Evolutionary conservation across 2,888 invertebrate genomes (phyloP).

Genomic region (Synergus umbraculus): DNA sequence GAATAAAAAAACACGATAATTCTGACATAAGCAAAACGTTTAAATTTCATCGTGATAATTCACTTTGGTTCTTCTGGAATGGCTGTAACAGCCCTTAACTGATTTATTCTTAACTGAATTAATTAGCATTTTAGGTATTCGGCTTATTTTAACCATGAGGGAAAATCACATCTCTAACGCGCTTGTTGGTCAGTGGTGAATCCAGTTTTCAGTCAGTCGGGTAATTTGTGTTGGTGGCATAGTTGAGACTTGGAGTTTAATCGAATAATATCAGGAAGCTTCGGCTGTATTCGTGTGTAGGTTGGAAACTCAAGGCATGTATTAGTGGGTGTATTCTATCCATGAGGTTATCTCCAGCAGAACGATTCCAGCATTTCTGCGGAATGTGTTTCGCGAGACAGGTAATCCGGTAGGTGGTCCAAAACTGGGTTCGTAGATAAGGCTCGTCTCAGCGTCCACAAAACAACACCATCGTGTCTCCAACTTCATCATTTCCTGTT

Average conservation of each 20-base stretch:
- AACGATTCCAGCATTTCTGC: constrained; percentile 47
- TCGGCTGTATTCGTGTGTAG: constrained; percentile 23
- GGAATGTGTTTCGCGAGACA: constrained; percentile 51
- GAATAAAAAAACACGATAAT: too few species aligned
- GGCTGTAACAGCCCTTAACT: too few species aligned
- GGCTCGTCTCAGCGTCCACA: constrained; percentile 26
- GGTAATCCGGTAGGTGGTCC: constrained; percentile 39
- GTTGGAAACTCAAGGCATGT: constrained; percentile 21
- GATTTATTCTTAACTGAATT: neutral
- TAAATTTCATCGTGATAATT: neutral
- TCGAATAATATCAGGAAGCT: constrained; percentile 40
- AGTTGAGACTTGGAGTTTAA: constrained; percentile 37
- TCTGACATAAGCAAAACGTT: too few species aligned
- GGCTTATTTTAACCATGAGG: constrained; percentile 6
- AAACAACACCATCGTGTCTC: constrained; percentile 16
- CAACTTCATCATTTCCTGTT: constrained; percentile 34
- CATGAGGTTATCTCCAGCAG: constrained; percentile 27
- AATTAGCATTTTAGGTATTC: neutral
- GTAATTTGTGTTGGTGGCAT: constrained; percentile 35
- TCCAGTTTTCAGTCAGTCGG: constrained; percentile 29
- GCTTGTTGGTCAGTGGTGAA: constrained; percentile 35
- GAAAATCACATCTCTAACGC: constrained; percentile 29
- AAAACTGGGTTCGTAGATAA: constrained; percentile 35
- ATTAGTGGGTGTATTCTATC: neutral
- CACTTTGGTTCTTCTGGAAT: neutral